Base-by-base conservation (phyloP, 1,140 invertebrate species). In the Leptoteleia sp. region DNA sequence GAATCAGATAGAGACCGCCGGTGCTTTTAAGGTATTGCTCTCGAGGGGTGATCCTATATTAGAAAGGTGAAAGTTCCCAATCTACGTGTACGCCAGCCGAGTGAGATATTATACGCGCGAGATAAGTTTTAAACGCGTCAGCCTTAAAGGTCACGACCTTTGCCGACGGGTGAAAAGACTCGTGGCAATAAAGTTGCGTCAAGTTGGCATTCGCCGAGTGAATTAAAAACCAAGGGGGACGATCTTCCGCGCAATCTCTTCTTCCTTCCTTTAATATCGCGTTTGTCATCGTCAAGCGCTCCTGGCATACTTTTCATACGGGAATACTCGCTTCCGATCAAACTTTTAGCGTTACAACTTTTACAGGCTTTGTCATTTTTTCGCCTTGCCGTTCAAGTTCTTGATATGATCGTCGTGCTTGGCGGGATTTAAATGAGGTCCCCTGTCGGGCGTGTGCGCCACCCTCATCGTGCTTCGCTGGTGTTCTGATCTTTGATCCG, bases 21-120 rank as follows among this genome's bases (percentile, higher is more conserved):
- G 71, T 62, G 83, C 82, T 84, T 84, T 84, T 83, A 85, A 87
- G 84, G 80, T 87, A 85, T 86, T 87, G 83, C 80, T 80, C 80
- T 79, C 73, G 40, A 47, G 68, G 61, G 73, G 75, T 70, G 77
- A 76, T 81, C 65, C 73, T 61, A 42, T 50, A 71, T 71, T 71
- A 62, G 61, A 77, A 61, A 59, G 67, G 76, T 78, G 67, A 72
- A 57, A 62, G 68, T 72, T 68, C 38, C 37, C 55, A 19, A 68
- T 64, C 81, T 70, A 45, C 67, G 68, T 64, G 76, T 76, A 78
- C 72, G 62, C 75, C 62, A 76, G 73, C 68, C 73, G 54, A 75
- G 62, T 80, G 81, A 80, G 79, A 82, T 84, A 84, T 85, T 84
- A 84, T 83, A 82, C 78, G 76, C 75, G 76, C 70, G 77, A 83